phyloP scores from a whole-genome alignment of 64 coral and sea anemone genomes.

The Actinia equina region DNA sequence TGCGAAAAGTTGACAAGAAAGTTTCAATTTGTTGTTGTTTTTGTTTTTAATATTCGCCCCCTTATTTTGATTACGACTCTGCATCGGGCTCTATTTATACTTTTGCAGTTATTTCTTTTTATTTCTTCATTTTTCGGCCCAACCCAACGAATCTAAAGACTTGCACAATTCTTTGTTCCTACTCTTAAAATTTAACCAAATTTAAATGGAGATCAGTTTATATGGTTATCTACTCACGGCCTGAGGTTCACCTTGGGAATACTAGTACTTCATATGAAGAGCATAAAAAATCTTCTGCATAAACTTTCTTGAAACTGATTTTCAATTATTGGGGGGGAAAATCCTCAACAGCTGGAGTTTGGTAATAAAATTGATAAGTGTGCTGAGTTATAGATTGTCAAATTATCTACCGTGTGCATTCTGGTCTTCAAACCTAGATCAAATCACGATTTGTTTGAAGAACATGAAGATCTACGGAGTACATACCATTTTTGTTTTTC shows the following conservation, averaged over 20 bases:
- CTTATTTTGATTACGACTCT: slow-evolving; percentile 15
- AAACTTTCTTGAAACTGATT: neutral
- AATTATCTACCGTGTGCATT: neutral
- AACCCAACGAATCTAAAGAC: neutral
- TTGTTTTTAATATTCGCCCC: neutral
- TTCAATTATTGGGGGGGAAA: neutral
- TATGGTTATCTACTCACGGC: neutral
- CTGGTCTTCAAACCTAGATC: neutral
- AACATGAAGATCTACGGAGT: neutral
- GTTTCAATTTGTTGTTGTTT: neutral
- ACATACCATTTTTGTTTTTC: slow-evolving; percentile 6
- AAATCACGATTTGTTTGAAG: slow-evolving; percentile 1
- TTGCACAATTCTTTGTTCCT: neutral
- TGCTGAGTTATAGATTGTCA: neutral
- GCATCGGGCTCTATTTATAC: slow-evolving; percentile 11
- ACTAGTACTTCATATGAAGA: neutral
- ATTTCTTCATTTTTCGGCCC: neutral
- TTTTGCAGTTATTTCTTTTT: neutral
- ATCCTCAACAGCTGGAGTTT: neutral
- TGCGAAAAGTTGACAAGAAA: neutral
- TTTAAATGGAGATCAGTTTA: neutral
- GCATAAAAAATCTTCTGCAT: neutral
- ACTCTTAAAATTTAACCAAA: too few relatives aligned
- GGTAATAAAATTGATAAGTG: neutral
- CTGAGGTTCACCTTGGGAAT: neutral